phyloP scores from a whole-genome alignment of 2,797 vertebrate species.

The Florisuga fusca region DNA sequence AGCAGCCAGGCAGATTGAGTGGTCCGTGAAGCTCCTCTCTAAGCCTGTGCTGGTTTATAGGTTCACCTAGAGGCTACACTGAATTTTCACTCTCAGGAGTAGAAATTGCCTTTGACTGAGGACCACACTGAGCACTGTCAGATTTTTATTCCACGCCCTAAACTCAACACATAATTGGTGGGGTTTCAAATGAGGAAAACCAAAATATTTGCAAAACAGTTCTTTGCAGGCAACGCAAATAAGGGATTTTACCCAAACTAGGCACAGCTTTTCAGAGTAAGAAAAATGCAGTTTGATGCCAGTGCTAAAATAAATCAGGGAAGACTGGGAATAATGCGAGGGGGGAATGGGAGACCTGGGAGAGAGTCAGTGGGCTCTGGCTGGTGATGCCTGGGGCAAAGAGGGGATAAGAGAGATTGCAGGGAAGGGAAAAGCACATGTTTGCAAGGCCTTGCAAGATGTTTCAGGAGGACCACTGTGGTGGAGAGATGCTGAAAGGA shows the following conservation, averaged over 20 bases:
- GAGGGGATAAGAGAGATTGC: neutral
- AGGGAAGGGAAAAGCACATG: neutral
- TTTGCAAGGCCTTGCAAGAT: neutral
- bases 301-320: neutral
- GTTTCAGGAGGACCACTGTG: neutral
- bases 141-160: constrained; percentile 1
- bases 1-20: neutral
- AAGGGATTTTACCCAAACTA: neutral
- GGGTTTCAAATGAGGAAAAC: neutral
- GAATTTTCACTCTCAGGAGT: constrained; percentile 10
- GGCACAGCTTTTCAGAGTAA: neutral
- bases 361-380: neutral
- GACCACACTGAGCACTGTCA: neutral
- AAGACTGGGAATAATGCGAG: neutral
- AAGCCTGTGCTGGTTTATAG: constrained; percentile 5
- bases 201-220: neutral
- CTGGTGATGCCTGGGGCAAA: neutral
- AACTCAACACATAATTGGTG: neutral
- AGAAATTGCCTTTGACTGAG: constrained; percentile 26
- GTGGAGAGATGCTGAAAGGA: neutral
- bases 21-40: neutral
- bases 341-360: neutral
- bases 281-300: neutral
- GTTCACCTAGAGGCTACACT: neutral
- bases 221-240: neutral